Evolutionary conservation across 2,113 vertebrate genomes (phyloP).

Genomic region (Heptranchias perlo): DNA sequence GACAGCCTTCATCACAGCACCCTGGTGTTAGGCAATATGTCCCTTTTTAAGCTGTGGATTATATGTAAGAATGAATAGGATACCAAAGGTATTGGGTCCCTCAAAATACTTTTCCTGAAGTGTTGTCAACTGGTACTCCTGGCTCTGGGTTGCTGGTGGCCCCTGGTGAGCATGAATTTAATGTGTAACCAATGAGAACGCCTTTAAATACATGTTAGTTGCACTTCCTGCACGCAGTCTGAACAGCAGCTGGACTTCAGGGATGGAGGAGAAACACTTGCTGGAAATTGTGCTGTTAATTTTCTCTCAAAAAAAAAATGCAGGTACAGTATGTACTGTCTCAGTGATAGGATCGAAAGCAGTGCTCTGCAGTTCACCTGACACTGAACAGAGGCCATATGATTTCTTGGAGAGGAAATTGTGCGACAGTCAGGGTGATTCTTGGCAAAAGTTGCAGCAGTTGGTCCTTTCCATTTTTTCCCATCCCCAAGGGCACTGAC

Average conservation of each 20-base stretch:
- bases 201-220: neutral
- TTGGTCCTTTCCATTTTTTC: neutral
- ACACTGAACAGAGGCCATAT: neutral
- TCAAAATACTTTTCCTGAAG: neutral
- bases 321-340: neutral
- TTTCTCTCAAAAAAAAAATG: neutral
- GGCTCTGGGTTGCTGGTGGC: neutral
- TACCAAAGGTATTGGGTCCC: neutral
- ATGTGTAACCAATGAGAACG: neutral
- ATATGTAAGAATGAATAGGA: neutral
- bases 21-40: neutral
- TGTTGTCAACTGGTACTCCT: neutral
- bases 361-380: neutral
- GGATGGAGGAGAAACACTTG: neutral
- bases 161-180: neutral
- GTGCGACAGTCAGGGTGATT: neutral
- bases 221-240: neutral
- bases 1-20: neutral
- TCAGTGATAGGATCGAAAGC: neutral
- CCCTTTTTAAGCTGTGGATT: neutral
- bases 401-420: neutral
- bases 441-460: neutral
- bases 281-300: neutral
- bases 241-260: neutral
- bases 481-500: neutral